phyloP scores from a whole-genome alignment of 2,113 vertebrate genomes.

The Ariopsis seemanni region DNA sequence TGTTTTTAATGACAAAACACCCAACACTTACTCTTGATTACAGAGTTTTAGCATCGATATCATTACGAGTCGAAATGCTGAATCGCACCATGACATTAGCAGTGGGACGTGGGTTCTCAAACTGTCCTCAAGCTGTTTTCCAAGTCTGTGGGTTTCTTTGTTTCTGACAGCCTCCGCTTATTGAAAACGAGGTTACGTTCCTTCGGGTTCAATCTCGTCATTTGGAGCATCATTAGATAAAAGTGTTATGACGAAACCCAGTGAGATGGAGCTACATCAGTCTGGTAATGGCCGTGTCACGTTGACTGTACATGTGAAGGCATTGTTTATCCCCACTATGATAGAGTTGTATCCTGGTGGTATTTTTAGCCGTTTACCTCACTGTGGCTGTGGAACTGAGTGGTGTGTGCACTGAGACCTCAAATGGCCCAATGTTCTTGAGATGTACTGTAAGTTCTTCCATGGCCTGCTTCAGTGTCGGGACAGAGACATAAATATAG shows the following conservation, averaged over 20 bases:
- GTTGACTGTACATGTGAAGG: not conserved
- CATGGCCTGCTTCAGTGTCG: constrained; percentile 23
- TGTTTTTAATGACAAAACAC: constrained; percentile 7
- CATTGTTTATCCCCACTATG: constrained; percentile 8
- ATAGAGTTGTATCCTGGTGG: not conserved
- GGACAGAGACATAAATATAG: constrained; percentile 43
- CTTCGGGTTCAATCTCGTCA: not conserved
- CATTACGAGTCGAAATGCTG: not conserved
- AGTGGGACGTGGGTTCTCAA: not conserved
- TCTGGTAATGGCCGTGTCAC: not conserved
- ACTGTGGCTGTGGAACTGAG: constrained; percentile 27
- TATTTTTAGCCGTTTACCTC: constrained; percentile 43
- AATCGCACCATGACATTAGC: constrained; percentile 12
- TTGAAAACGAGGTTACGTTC: constrained; percentile 18
- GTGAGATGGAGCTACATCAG: constrained; percentile 20
- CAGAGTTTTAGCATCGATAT: constrained; percentile 8
- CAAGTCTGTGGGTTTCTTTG: not conserved
- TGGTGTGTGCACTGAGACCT: constrained; percentile 13
- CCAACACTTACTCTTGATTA: constrained; percentile 4
- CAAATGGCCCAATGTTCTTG: constrained; percentile 37
- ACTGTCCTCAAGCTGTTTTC: not conserved
- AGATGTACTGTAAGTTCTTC: constrained; percentile 18
- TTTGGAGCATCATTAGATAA: constrained; percentile 22
- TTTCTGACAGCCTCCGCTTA: constrained; percentile 8
- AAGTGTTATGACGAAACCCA: constrained; percentile 5